Evolutionary conservation across 2,888 invertebrate species (phyloP), one percentile per base, ranked within the genome.

Genomic region (Acrocera orbiculus): DNA sequence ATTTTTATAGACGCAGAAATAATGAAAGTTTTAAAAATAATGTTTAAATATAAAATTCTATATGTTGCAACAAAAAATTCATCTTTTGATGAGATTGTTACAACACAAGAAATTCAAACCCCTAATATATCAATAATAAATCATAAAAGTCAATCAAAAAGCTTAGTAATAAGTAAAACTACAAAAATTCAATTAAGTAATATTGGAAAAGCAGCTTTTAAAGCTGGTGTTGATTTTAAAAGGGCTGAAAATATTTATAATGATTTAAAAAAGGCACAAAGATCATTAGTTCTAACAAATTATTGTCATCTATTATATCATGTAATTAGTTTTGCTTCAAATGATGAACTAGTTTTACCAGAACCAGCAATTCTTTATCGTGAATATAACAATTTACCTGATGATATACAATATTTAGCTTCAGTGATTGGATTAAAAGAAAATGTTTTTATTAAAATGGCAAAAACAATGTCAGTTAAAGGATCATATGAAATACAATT

Each of bases 251-350:
- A 65, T 41, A 61, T 95, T n/a, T 73, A 81, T 45, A 60, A 64
- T 6, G 90, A 92, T 52, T 61, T 93, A 38, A 63, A 68, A 40
- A 54, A 57, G 33, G 87, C 86, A 1, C 74, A 82, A 42, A 64
- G 67, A 30, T 72, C 76, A 30, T 61, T 95, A 35, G 81, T 90
- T 10, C 64, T 95, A 29, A 59, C 75, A 46, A 81, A 81, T 44
- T 71, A 76, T 49, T 66, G 90, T 23, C 95, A 96, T 58, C 64
- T 96, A 14, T 62, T 95, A 32, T 92, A 82, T 62, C 63, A 93
- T 20, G 77, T 92, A 2, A 47, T 56, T 8, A 44, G 48, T 16
- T 58, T 58, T 15, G 54, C 52, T 36, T 52, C 52, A 0, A 55
- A 51, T 35, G 47, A 48, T n/a, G 87, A 14, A 82, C 85, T 10